Base-by-base conservation (phyloP, 2,888 invertebrate species). In the Apomyelois bistriatella region DNA sequence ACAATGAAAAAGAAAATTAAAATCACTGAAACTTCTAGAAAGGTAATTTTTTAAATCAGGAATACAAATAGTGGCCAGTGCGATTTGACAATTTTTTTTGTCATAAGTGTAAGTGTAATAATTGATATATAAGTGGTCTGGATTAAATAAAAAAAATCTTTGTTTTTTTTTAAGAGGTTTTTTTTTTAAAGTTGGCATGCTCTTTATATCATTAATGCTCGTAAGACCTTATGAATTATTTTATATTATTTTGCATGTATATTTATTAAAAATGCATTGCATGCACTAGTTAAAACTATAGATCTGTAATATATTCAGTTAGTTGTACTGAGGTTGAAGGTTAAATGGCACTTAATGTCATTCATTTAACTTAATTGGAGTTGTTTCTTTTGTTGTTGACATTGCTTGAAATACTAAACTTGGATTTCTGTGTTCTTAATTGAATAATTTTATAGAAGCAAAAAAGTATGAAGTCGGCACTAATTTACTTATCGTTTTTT, bases 1-100 rank as follows among this genome's bases (percentile, higher is more conserved):
- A 40, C 43, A 56, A 76, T 78, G 76, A 78, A 70, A 56, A 74
- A 69, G 58, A 77, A 76, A 67, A 63, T 76, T 32, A 66, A 69
- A 50, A 73, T 77, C 32, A 72, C 69, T 2, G 59, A 60, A 53
- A 55, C 56, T 9, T 66, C 69, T 2, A 70, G 72, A 62, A 64
- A 74, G 73, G 77, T 77, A 70, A 48, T 46, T 30, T 28, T 46
- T 22, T 28, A 30, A 17, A 8, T 36, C 36, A 13, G 8, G 0
- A 30, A 15, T 16, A 9, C 16, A 1, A 16, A 9, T 9, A 22
- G 32, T 46, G 46, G 46, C 46, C 42, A 43, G 42, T 43, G 28
- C 9, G 16, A 13, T 13, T 38, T 38, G 13, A 4, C 2, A 13
- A 15, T 6, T 38, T 13, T 38, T 37, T 38, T 38, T 13, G 12